phyloP scores from a whole-genome alignment of 2,113 vertebrate species.

The Talpa occidentalis region DNA sequence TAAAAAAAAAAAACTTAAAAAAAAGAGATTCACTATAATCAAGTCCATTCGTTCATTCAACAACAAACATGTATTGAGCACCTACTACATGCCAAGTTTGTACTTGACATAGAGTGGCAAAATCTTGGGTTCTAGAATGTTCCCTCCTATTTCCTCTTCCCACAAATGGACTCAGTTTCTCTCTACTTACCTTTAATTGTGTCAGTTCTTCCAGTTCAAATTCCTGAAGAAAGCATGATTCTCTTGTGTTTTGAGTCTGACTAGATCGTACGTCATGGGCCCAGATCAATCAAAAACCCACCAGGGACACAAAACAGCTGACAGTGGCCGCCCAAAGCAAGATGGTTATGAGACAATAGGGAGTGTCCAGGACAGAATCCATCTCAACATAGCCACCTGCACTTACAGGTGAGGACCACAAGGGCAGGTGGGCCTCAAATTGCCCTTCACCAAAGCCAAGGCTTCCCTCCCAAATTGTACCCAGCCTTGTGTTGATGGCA shows the following conservation, averaged over 20 bases:
- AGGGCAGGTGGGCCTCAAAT: background rate
- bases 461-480: background rate
- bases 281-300: background rate
- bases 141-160: background rate
- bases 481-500: too few species aligned
- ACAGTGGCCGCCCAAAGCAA: background rate
- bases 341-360: background rate
- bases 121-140: background rate
- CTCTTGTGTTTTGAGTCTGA: background rate
- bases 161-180: too few species aligned
- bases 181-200: background rate
- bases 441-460: background rate
- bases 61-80: background rate
- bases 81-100: background rate
- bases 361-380: background rate
- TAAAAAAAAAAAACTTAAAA: background rate
- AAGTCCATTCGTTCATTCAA: background rate
- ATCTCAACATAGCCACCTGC: background rate
- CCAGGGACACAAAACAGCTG: background rate
- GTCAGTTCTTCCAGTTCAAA: background rate
- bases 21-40: background rate
- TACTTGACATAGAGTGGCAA: background rate
- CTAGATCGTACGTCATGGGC: background rate
- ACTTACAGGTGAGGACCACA: background rate
- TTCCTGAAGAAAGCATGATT: background rate